A percentile compares a stretch with the other conserved stretches of the same genome.
Evolutionary conservation across 2,113 vertebrate species (phyloP).

Genomic region (Perca schrenkii): DNA sequence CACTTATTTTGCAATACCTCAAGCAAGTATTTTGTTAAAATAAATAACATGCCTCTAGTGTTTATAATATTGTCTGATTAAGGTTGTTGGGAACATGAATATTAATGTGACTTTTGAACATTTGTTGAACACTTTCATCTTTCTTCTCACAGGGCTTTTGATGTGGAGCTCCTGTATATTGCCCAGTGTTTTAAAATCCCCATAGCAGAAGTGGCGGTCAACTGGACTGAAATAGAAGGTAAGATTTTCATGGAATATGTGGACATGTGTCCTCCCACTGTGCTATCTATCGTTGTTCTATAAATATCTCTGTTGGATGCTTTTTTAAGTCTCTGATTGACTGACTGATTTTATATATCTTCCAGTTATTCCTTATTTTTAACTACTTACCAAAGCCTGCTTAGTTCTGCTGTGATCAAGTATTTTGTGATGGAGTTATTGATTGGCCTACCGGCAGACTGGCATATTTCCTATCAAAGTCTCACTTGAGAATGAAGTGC

Average conservation of each 20-base stretch:
- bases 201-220: slow-evolving; percentile 95
- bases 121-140: not conserved
- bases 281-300: slow-evolving; percentile 1
- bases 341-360: not conserved
- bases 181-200: slow-evolving; percentile 94
- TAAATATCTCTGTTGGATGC: slow-evolving; percentile 36
- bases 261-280: slow-evolving; percentile 21
- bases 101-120: slow-evolving; percentile 19
- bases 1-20: not conserved
- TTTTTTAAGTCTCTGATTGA: slow-evolving; percentile 4
- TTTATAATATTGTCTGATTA: not conserved
- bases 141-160: slow-evolving; percentile 90
- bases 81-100: not conserved
- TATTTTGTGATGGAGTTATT: not conserved
- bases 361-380: not conserved
- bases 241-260: slow-evolving; percentile 47
- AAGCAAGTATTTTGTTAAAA: too few species aligned
- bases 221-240: slow-evolving; percentile 99
- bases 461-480: not conserved
- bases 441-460: not conserved
- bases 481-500: not conserved
- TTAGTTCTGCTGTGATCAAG: not conserved
- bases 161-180: slow-evolving; percentile 96
- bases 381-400: not conserved
- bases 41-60: too few species aligned